phyloP scores from a whole-genome alignment of 2,797 vertebrate species.

The Molossus alvarezi region DNA sequence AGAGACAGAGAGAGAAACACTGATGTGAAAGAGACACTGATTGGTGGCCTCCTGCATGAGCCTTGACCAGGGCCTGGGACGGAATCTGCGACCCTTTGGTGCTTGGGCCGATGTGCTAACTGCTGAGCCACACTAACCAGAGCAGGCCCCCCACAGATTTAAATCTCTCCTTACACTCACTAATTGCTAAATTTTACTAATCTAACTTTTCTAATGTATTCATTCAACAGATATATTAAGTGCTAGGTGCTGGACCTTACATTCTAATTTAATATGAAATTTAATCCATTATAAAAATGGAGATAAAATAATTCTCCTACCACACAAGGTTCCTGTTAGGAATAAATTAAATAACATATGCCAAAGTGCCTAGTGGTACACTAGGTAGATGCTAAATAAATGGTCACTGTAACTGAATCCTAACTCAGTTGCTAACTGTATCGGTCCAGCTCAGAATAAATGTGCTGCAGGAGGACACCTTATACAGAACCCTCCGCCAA shows the following conservation, averaged over 20 bases:
- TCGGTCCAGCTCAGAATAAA: constrained; percentile 18
- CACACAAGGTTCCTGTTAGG: constrained; percentile 1
- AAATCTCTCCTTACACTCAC: not conserved
- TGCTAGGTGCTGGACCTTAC: not conserved
- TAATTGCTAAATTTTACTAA: not conserved
- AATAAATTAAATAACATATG: constrained; percentile 59
- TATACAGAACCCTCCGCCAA: not conserved
- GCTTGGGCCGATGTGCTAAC: no score
- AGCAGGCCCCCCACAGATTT: not conserved
- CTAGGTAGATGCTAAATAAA: not conserved
- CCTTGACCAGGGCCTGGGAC: no score
- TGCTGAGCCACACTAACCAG: no score
- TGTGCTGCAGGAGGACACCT: not conserved
- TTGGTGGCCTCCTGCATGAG: no score
- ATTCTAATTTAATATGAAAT: constrained; percentile 35
- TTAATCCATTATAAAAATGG: constrained; percentile 58
- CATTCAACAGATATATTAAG: constrained; percentile 9
- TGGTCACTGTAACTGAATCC: constrained; percentile 25
- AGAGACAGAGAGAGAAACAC: no score
- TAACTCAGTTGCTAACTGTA: constrained; percentile 48
- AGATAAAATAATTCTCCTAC: constrained; percentile 63
- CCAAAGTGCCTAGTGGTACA: constrained; percentile 23
- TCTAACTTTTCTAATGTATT: constrained; percentile 57
- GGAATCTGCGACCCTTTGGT: no score
- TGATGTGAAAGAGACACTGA: no score